phyloP scores from a whole-genome alignment of 2,888 invertebrate genomes.

The Coecobrya sp. region DNA sequence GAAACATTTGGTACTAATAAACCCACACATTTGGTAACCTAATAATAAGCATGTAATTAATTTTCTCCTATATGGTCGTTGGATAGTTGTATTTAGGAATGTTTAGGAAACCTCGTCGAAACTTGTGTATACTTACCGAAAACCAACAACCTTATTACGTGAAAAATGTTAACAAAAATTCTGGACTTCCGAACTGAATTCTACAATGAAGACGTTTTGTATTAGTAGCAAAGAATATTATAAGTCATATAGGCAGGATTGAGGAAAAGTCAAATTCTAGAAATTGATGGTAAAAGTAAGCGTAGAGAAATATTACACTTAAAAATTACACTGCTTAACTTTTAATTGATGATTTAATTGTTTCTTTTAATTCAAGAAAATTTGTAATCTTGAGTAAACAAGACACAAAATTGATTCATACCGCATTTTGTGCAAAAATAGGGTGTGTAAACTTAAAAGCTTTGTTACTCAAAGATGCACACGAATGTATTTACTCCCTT shows the following conservation, averaged over 20 bases:
- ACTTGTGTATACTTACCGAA: slow-evolving; percentile 19
- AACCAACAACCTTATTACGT: slow-evolving; percentile 15
- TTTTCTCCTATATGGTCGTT: neutral
- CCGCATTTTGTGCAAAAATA: too few relatives aligned
- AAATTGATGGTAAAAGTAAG: neutral
- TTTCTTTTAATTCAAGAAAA: too few relatives aligned
- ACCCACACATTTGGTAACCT: slow-evolving; percentile 4
- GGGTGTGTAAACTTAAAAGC: too few relatives aligned
- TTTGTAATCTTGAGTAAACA: too few relatives aligned
- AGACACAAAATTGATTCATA: too few relatives aligned
- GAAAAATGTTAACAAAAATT: slow-evolving; percentile 58
- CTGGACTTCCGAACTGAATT: slow-evolving; percentile 77
- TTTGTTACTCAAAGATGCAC: too few relatives aligned
- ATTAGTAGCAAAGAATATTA: slow-evolving; percentile 14
- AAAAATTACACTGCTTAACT: too few relatives aligned
- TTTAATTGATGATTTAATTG: too few relatives aligned
- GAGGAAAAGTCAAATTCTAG: neutral
- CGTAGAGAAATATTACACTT: too few relatives aligned
- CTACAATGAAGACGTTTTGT: slow-evolving; percentile 46
- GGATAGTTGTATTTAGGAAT: slow-evolving; percentile 5
- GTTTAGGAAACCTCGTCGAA: neutral
- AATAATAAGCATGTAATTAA: neutral
- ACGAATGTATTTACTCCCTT: too few relatives aligned
- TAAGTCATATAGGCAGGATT: neutral
- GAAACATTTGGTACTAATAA: slow-evolving; percentile 64